Evolutionary conservation across 1,140 invertebrate genomes (phyloP).

Genomic region (Formica selysi): DNA sequence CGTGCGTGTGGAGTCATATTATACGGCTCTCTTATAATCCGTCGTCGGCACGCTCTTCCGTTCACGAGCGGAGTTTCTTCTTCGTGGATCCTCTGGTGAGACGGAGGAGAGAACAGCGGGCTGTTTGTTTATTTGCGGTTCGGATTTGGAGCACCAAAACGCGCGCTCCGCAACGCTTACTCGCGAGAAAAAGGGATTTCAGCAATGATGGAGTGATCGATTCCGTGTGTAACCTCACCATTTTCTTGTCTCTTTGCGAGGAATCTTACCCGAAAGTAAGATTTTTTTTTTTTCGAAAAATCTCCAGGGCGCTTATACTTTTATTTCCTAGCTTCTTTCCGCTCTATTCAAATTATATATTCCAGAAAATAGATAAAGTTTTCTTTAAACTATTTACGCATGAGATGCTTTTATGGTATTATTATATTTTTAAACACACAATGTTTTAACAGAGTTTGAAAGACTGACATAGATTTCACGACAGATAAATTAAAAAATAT

Average conservation of each 20-base stretch:
- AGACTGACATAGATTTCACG: background rate
- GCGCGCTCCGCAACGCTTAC: background rate
- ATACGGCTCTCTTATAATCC: conserved; percentile 69
- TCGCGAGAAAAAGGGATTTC: conserved; percentile 17
- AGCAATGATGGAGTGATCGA: background rate
- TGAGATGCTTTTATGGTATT: conserved; percentile 5
- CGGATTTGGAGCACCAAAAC: conserved; percentile 28
- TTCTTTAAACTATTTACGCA: background rate
- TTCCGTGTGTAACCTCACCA: background rate
- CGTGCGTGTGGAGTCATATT: conserved; percentile 63
- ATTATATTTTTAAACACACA: conserved; percentile 33
- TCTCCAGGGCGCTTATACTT: conserved; percentile 69
- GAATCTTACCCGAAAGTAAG: background rate
- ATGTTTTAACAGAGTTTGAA: background rate
- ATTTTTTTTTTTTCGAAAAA: conserved; percentile 71
- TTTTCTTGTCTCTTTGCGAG: background rate
- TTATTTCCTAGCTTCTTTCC: conserved; percentile 56
- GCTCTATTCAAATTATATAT: conserved; percentile 36
- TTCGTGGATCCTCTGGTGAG: background rate
- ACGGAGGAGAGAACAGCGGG: conserved; percentile 37
- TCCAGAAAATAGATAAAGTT: conserved; percentile 56
- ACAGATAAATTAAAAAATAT: background rate
- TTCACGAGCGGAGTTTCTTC: conserved; percentile 31
- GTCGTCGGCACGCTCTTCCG: conserved; percentile 46
- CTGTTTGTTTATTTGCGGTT: conserved; percentile 58